Evolutionary conservation across 2,888 invertebrate genomes (phyloP).

Genomic region (Cinara cedri): DNA sequence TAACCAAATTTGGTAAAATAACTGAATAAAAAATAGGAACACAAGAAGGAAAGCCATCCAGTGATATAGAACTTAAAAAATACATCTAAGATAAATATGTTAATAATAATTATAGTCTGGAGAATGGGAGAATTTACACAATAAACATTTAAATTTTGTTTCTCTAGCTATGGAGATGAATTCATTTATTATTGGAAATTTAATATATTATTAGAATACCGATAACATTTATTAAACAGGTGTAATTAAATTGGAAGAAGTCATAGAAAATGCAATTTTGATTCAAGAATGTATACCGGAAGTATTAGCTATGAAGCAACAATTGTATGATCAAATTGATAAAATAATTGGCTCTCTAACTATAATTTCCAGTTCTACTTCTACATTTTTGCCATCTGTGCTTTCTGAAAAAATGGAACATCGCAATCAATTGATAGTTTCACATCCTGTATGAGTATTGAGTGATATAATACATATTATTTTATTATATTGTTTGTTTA

Average conservation of each 20-base stretch:
- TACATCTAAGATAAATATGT: no score
- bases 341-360: conserved; percentile 75
- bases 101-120: no score
- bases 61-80: no score
- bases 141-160: no score
- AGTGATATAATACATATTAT: conserved; percentile 51
- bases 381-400: conserved; percentile 86
- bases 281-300: conserved; percentile 96
- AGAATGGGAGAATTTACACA: no score
- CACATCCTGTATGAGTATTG: conserved; percentile 78
- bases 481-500: conserved; percentile 12
- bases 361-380: conserved; percentile 91
- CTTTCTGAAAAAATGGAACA: conserved; percentile 83
- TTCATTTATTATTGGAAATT: no score
- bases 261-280: conserved; percentile 77
- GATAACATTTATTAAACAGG: conserved; percentile 64
- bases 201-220: no score
- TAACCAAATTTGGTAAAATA: no score
- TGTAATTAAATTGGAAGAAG: conserved; percentile 71
- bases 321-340: conserved; percentile 80
- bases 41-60: no score
- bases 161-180: no score
- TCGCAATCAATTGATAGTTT: conserved; percentile 75
- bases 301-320: conserved; percentile 80
- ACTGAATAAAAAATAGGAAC: no score